A percentile compares a stretch with the other conserved stretches of the same genome.
Evolutionary conservation across 2,113 vertebrate species (phyloP).

Genomic region (Xiphophorus maculatus): DNA sequence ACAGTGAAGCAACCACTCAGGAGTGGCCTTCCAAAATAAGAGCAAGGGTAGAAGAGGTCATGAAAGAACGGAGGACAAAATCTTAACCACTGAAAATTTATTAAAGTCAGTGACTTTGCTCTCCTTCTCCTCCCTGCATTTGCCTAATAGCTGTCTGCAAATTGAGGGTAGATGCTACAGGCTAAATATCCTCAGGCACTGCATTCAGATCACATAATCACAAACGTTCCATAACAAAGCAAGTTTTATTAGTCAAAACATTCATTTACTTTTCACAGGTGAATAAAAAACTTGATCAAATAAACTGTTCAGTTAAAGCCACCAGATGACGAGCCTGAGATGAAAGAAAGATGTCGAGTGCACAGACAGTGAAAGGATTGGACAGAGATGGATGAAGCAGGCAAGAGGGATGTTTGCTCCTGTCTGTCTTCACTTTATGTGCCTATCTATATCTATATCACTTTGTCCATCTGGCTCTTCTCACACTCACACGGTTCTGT

Average conservation of each 20-base stretch:
- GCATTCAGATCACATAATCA: constrained; percentile 41
- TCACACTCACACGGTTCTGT: constrained; percentile 29
- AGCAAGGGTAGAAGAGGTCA: too few relatives aligned
- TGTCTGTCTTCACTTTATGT: constrained; percentile 58
- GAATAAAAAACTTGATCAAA: constrained; percentile 25
- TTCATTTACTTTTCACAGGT: constrained; percentile 16
- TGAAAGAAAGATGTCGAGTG: constrained; percentile 42
- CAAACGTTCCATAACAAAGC: constrained; percentile 19
- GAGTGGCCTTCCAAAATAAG: too few relatives aligned
- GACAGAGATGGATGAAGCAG: constrained; percentile 67
- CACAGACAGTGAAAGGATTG: constrained; percentile 30
- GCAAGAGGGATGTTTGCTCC: constrained; percentile 48
- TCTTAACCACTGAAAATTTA: too few relatives aligned
- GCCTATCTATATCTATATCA: constrained; percentile 60
- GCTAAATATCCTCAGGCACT: constrained; percentile 45
- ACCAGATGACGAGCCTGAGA: constrained; percentile 41
- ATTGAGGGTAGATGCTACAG: constrained; percentile 40
- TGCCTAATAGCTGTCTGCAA: constrained; percentile 33
- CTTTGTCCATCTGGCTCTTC: constrained; percentile 51
- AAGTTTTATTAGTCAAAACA: constrained; percentile 4
- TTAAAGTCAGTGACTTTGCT: neutral
- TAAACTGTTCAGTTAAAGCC: constrained; percentile 21
- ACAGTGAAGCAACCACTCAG: too few relatives aligned
- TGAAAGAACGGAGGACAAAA: too few relatives aligned
- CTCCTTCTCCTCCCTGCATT: constrained; percentile 33